Evolutionary conservation across 1,140 invertebrate genomes (phyloP).

Genomic region (Leptoteleia sp.): DNA sequence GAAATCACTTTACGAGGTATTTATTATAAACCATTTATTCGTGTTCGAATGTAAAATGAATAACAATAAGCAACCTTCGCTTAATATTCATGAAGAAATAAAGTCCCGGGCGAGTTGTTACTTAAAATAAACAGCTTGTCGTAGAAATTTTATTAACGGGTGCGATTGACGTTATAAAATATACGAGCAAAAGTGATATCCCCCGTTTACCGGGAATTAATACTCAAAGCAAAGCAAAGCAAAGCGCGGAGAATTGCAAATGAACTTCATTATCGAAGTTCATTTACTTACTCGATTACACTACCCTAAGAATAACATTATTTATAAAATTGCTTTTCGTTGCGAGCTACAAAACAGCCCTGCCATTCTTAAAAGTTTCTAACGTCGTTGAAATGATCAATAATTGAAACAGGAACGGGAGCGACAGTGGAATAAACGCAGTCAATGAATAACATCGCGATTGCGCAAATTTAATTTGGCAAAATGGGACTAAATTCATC

Average conservation of each 20-base stretch:
- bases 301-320: constrained; percentile 21
- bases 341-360: not conserved
- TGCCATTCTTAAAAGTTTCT: constrained; percentile 10
- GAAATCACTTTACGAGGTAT: no score
- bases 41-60: not conserved
- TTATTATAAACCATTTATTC: constrained; percentile 6
- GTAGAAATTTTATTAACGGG: constrained; percentile 19
- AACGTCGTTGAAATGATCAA: constrained; percentile 17
- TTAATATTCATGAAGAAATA: constrained; percentile 12
- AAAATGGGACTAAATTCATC: constrained; percentile 25
- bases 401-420: constrained; percentile 34
- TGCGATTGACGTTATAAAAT: constrained; percentile 15
- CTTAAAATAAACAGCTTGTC: constrained; percentile 14
- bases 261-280: constrained; percentile 3
- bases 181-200: constrained; percentile 7
- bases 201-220: constrained; percentile 12
- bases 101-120: constrained; percentile 7
- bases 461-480: constrained; percentile 42
- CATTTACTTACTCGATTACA: constrained; percentile 12
- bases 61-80: not conserved
- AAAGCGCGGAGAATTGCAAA: constrained; percentile 6
- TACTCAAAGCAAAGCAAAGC: not conserved
- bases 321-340: constrained; percentile 20
- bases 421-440: constrained; percentile 17
- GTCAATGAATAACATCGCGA: constrained; percentile 12